Base-by-base conservation (phyloP, 2,888 invertebrate genomes). In the Platypus cylindrus region DNA sequence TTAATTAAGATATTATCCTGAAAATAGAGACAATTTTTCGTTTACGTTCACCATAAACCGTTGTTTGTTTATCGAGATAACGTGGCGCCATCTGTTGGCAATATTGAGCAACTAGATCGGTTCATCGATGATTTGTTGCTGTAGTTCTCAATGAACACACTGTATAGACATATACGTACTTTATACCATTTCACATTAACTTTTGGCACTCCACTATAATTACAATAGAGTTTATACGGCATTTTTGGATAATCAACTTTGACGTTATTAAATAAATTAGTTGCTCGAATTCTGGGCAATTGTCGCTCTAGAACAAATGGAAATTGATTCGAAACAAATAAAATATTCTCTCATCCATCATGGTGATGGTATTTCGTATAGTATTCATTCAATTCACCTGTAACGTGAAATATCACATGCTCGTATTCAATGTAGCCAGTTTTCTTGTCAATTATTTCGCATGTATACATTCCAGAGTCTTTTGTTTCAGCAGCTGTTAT, bases 111-210 rank as follows among this genome's bases (percentile, higher is more conserved):
- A n/a, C n/a, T n/a, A n/a, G n/a, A n/a, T n/a, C n/a, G n/a, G n/a
- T n/a, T n/a, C n/a, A n/a, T n/a, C n/a, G n/a, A n/a, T n/a, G n/a
- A n/a, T n/a, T n/a, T n/a, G n/a, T n/a, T n/a, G n/a, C n/a, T n/a
- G n/a, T n/a, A n/a, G n/a, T n/a, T n/a, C n/a, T n/a, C n/a, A n/a
- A 11, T n/a, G 7, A 11, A n/a, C 11, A 3, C 8, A 3, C 5
- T 17, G 15, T 16, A 20, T 28, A n/a, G 8, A 17, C 13, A 13
- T 25, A 5, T 27, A 31, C 52, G 54, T 67, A 78, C 83, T 69
- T 80, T 81, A 44, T 61, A 72, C 86, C 86, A 86, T 1, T 54
- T 57, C 1, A 85, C 65, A 1, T 44, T 54, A 0, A 85, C 82
- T 30, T 64, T 66, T 0, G 82, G 82, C 20, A 75, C 66, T 3